A percentile compares a stretch with the other conserved stretches of the same genome.
phyloP scores from a whole-genome alignment of 2,113 vertebrate species.

The Lophotis ruficrista region DNA sequence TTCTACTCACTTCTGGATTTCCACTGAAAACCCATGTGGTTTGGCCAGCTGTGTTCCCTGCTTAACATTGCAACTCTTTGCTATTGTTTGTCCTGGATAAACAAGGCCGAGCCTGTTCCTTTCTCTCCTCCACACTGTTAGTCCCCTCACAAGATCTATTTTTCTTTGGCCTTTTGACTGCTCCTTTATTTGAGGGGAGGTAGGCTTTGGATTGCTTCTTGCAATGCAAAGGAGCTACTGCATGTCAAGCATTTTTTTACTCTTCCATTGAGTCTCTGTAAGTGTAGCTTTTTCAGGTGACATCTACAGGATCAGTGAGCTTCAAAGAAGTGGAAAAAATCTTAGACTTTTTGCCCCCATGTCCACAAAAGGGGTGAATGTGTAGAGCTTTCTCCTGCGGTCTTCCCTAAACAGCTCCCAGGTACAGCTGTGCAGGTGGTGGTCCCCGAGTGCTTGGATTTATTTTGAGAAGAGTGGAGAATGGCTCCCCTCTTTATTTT shows the following conservation, averaged over 20 bases:
- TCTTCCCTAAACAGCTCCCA: neutral
- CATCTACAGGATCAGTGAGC: neutral
- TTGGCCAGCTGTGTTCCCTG: neutral
- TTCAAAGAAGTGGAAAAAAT: neutral
- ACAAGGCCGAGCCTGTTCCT: neutral
- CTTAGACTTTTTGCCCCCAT: neutral
- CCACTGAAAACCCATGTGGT: neutral
- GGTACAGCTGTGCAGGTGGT: neutral
- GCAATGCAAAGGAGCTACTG: neutral
- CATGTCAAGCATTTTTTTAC: neutral
- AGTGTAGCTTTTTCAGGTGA: neutral
- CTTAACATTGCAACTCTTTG: neutral
- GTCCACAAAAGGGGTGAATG: neutral
- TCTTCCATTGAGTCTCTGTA: neutral
- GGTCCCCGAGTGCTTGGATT: neutral
- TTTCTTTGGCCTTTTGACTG: neutral
- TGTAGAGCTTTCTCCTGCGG: neutral
- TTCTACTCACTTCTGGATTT: neutral
- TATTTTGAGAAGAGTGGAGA: neutral
- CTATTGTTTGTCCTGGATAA: neutral
- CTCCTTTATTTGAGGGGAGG: neutral
- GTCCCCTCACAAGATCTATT: neutral
- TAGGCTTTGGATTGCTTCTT: neutral
- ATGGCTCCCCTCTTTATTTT: neutral
- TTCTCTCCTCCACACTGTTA: neutral